Conservation (phyloP, 2,113 vertebrate genomes). For the Rhabdomys dilectus region DNA sequence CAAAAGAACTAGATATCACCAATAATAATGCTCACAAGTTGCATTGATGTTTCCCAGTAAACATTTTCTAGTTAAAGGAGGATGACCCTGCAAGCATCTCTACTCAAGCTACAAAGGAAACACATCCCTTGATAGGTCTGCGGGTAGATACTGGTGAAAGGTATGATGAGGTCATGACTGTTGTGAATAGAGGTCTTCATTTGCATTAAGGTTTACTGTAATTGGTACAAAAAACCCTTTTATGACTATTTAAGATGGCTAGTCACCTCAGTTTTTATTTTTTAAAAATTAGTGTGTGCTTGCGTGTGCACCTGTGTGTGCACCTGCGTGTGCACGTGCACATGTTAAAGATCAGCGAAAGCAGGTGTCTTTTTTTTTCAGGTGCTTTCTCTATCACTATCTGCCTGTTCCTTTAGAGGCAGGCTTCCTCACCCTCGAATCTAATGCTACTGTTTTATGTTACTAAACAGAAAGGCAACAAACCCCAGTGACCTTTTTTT, state of each 20-base stretch:
- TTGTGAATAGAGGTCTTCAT: too few relatives aligned
- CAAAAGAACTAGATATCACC: neutral
- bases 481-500: neutral
- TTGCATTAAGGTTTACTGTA: neutral
- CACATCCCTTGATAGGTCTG: neutral
- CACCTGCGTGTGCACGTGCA: neutral
- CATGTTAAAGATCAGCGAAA: neutral
- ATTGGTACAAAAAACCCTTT: too few relatives aligned
- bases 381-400: too few relatives aligned
- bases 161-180: neutral
- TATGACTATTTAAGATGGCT: neutral
- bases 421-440: neutral
- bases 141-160: neutral
- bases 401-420: neutral
- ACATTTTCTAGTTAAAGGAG: neutral
- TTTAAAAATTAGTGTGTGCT: neutral
- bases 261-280: neutral
- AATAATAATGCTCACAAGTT: neutral
- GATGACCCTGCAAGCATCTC: neutral
- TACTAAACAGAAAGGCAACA: neutral
- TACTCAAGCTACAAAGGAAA: neutral
- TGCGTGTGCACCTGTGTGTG: neutral
- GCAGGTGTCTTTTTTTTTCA: neutral
- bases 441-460: neutral
- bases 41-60: neutral